phyloP scores from a whole-genome alignment of 2,797 vertebrate genomes.

The Anolis apletophallus region DNA sequence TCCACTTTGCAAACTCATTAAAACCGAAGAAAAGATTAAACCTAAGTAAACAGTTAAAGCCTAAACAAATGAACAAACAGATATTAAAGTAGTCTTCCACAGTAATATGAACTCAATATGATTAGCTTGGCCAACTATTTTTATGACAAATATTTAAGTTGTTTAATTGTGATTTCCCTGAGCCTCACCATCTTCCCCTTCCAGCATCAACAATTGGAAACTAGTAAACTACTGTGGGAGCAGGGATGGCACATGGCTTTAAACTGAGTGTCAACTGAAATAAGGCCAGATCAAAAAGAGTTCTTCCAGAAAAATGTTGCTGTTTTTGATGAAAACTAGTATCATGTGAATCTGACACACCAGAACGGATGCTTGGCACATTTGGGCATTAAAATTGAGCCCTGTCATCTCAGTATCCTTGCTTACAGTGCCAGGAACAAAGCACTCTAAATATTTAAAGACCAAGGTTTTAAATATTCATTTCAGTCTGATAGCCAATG shows the following conservation, averaged over 20 bases:
- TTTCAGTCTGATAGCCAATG: background rate
- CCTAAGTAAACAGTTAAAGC: background rate
- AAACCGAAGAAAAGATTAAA: background rate
- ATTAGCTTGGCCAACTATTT: background rate
- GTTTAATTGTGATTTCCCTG: background rate
- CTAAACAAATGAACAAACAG: background rate
- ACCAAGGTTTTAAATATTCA: background rate
- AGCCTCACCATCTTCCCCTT: background rate
- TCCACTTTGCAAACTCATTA: background rate
- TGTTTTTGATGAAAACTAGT: background rate
- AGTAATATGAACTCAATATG: background rate
- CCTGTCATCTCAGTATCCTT: background rate
- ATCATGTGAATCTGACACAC: background rate
- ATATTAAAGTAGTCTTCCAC: background rate
- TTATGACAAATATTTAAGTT: background rate
- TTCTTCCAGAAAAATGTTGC: background rate
- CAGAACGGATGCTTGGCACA: background rate
- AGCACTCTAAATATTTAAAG: background rate
- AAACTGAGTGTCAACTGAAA: background rate
- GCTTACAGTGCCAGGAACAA: background rate
- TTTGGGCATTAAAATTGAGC: background rate
- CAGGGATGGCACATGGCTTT: background rate
- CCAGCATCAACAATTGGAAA: background rate
- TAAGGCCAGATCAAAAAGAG: too few species aligned
- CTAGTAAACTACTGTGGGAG: background rate